Percentiles rank a stretch among this genome's conserved stretches.
Evolutionary conservation across 2,113 vertebrate species (phyloP).

Genomic region (Melospiza melodia): DNA sequence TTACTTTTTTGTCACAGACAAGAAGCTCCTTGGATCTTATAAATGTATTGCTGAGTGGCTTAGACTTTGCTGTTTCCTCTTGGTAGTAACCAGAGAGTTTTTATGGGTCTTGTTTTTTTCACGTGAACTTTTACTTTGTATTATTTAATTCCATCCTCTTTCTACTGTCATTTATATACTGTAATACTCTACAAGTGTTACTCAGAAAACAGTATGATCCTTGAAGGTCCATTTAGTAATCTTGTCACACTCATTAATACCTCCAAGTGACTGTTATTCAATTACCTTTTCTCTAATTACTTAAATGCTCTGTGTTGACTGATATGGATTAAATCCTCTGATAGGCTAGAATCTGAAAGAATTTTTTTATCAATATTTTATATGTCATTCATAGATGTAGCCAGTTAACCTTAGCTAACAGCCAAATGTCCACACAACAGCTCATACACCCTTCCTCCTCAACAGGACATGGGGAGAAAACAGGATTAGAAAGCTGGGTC

Average conservation of each 20-base stretch:
- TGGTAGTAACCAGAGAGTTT: background rate
- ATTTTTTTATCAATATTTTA: background rate
- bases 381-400: background rate
- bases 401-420: background rate
- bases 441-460: background rate
- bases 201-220: background rate
- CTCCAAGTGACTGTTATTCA: background rate
- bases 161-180: background rate
- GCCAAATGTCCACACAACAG: background rate
- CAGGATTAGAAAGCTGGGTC: background rate
- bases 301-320: background rate
- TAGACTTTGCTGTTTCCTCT: background rate
- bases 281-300: background rate
- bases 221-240: constrained; percentile 3
- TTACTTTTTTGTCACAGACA: background rate
- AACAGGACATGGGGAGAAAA: background rate
- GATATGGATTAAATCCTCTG: background rate
- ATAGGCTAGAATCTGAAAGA: background rate
- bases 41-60: background rate
- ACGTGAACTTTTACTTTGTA: background rate
- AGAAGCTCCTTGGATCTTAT: background rate
- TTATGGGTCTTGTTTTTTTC: background rate
- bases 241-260: background rate
- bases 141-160: background rate
- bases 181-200: background rate